Percentiles rank a stretch among this genome's conserved stretches.
Conservation (phyloP, 2,113 vertebrate genomes). For the Zootoca vivipara region DNA sequence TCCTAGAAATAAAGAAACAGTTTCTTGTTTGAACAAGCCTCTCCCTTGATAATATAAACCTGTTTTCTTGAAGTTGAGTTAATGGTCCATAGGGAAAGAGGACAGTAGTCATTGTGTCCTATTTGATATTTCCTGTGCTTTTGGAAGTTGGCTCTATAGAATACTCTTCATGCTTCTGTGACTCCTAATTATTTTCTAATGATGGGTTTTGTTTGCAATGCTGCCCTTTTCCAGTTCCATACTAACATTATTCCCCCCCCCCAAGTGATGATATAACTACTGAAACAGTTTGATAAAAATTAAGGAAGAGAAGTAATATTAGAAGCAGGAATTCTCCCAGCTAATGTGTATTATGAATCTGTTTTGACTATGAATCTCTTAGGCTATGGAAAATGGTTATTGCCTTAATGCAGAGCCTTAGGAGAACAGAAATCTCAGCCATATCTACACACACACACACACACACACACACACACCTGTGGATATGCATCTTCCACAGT, state of each 20-base stretch:
- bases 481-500: neutral
- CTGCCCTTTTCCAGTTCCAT: neutral
- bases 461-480: neutral
- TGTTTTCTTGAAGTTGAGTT: neutral
- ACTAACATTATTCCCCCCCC: neutral
- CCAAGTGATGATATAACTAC: neutral
- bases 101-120: neutral
- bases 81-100: neutral
- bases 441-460: neutral
- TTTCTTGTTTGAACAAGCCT: neutral
- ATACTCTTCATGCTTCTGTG: neutral
- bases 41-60: neutral
- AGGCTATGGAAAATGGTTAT: neutral
- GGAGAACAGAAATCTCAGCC: too few relatives aligned
- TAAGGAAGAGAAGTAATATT: accelerated
- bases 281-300: neutral
- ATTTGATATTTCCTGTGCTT: neutral
- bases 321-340: neutral
- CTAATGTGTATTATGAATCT: neutral
- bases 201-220: neutral
- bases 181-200: neutral
- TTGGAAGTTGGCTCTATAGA: neutral
- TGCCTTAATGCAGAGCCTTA: neutral
- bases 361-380: neutral
- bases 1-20: conserved; percentile 7